Percentiles rank a stretch among this genome's conserved stretches.
phyloP scores from a whole-genome alignment of 1,140 invertebrate genomes.

The Anastatus disparis region DNA sequence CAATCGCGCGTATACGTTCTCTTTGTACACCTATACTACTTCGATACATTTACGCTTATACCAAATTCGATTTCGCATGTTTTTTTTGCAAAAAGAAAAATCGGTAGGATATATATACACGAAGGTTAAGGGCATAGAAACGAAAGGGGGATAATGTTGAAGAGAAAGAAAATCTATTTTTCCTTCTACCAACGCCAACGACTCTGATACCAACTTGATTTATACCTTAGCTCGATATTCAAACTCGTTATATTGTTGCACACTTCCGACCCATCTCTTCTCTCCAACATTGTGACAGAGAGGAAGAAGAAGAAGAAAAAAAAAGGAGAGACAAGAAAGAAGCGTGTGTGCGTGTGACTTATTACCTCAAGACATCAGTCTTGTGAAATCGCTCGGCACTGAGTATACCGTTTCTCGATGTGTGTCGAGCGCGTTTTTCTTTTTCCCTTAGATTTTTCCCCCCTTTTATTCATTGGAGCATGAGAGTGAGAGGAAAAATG shows the following conservation, averaged over 20 bases:
- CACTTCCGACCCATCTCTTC: too few species aligned
- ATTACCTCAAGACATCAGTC: constrained; percentile 15
- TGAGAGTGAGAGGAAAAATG: neutral
- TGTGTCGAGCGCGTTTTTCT: neutral
- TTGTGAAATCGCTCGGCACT: constrained; percentile 28
- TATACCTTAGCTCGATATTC: neutral
- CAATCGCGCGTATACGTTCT: neutral
- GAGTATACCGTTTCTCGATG: constrained; percentile 6
- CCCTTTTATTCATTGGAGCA: too few species aligned
- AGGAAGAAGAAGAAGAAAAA: neutral
- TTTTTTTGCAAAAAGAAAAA: neutral
- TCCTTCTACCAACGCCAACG: too few species aligned
- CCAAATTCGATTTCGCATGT: neutral
- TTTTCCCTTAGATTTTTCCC: neutral
- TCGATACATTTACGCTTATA: too few species aligned
- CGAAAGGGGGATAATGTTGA: too few species aligned
- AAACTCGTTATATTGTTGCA: too few species aligned
- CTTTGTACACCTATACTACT: too few species aligned
- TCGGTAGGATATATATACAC: neutral
- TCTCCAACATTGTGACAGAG: neutral
- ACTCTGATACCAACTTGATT: constrained; percentile 27
- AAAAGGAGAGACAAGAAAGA: too few species aligned
- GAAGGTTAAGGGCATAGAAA: constrained; percentile 18
- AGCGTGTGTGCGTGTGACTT: neutral
- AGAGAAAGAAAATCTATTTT: constrained; percentile 34